A percentile compares a stretch with the other conserved stretches of the same genome.
Conservation (phyloP, 2,113 vertebrate genomes). For the Daboia siamensis region DNA sequence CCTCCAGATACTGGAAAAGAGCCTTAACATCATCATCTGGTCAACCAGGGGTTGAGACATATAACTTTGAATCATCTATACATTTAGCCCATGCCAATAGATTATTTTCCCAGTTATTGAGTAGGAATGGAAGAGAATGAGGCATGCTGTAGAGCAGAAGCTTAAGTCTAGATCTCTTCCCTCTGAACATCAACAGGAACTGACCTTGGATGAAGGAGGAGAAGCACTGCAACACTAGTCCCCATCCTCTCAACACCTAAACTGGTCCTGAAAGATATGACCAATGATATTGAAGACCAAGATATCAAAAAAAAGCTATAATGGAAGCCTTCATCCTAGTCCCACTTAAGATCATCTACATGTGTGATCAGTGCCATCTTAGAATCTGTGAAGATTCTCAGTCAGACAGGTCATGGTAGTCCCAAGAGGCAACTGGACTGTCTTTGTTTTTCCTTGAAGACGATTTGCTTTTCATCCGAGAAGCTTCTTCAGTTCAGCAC, state of each 20-base stretch:
- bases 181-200: background rate
- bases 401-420: background rate
- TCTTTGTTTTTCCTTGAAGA: background rate
- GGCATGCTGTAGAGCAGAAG: background rate
- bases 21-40: background rate
- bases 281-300: background rate
- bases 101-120: background rate
- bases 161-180: background rate
- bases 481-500: background rate
- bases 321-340: no score
- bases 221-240: background rate
- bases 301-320: background rate
- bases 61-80: background rate
- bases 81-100: background rate
- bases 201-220: background rate
- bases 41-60: background rate
- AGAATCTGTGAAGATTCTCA: background rate
- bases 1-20: background rate
- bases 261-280: background rate
- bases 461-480: background rate
- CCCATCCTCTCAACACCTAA: background rate
- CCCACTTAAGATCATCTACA: background rate
- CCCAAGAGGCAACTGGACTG: background rate
- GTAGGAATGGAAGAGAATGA: background rate
- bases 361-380: background rate